These are phyloP conservation scores for Decapterus maruadsi DNA, from an alignment of 2,797 vertebrate genomes.

Conservation along the genomic window DNA sequence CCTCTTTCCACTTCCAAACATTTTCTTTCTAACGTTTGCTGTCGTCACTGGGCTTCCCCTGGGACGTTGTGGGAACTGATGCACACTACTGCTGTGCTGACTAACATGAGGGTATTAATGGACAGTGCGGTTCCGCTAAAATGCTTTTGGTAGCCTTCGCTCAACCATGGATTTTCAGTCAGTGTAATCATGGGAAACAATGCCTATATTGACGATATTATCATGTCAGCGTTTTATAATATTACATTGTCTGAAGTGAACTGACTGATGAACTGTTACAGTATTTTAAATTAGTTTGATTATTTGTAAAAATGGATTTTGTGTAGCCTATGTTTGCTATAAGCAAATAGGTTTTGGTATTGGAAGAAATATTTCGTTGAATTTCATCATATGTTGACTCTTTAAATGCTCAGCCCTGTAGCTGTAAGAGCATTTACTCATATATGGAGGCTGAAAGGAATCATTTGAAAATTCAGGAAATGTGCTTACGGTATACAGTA, in stretches of 20 bases:
- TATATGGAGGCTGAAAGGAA: neutral
- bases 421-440: neutral
- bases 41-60: slow-evolving; percentile 61
- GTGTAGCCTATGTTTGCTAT: too few species aligned
- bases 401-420: neutral
- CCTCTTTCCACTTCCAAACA: slow-evolving; percentile 35
- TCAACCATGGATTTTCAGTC: slow-evolving; percentile 25
- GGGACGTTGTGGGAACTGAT: slow-evolving; percentile 67
- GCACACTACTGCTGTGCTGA: slow-evolving; percentile 53
- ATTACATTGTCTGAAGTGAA: neutral
- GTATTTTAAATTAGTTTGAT: neutral
- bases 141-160: slow-evolving; percentile 32
- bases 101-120: slow-evolving; percentile 47
- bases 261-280: neutral
- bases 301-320: neutral
- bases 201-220: neutral
- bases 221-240: neutral
- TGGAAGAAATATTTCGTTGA: neutral
- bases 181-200: slow-evolving; percentile 25
- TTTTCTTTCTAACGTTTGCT: slow-evolving; percentile 61
- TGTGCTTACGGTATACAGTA: too few species aligned
- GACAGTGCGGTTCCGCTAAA: slow-evolving; percentile 32
- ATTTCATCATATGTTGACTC: neutral
- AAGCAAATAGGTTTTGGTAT: neutral
- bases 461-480: slow-evolving; percentile 2